Base-by-base conservation (phyloP, 92 coral and sea anemone genomes). In the Blastomussa wellsi region DNA sequence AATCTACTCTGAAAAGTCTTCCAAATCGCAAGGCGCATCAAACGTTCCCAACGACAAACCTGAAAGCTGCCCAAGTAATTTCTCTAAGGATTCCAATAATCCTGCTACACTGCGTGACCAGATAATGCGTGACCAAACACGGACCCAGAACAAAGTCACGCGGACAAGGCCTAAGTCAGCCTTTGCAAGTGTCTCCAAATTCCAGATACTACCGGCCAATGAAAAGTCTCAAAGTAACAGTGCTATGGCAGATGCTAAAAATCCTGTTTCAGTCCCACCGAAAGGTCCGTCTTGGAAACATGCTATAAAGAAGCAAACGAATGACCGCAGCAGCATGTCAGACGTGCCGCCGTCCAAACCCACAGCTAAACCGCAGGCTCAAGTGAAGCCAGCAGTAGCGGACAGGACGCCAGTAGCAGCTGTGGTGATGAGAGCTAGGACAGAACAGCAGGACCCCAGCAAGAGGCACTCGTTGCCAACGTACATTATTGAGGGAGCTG, bases 381-480 rank as follows among this genome's bases (percentile, higher is more conserved):
- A 20, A 15, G 76, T 9, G 2, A 77, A 29, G 60, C 31, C 57
- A 41, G 41, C 39, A 48, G 77, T 41, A 35, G 51, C 66, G 14
- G 76, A 82, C 70, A 32, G 42, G 2, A 55, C 39, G 42, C 79
- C 87, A 1, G 49, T 64, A 12, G 80, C 87, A 28, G 37, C 72
- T 29, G 72, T 83, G 20, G 79, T 26, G 28, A 74, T 44, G 87
- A 83, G 87, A 75, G 29, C 81, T 12, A 83, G 74, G 72, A 75
- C 74, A 10, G 87, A 11, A 5, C 26, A 74, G 5, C 49, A 70
- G 22, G 92, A 90, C 64, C 80, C 81, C 33, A 47, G 52, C 32
- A 90, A 90, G 71, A 69, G 92, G 22, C 84, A 82, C 44, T 90
- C 92, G 8, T 36, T 86, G 77, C 92, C 92, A 57, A 81, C 85